These are phyloP conservation scores for Temnothorax ravouxi DNA, from an alignment of 2,888 invertebrate species.

Conservation along the genomic window DNA sequence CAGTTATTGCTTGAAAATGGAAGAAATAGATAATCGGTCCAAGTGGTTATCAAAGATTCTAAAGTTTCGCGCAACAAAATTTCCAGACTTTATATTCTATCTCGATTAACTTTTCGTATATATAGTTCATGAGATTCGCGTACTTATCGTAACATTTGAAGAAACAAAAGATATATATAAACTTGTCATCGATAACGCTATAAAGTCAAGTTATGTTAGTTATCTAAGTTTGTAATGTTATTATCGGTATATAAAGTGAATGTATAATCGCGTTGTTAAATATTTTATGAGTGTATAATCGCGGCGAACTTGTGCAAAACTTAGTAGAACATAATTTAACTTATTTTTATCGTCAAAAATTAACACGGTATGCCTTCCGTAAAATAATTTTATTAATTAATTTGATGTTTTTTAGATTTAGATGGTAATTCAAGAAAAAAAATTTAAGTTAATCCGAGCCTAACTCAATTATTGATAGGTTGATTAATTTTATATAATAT, in stretches of 20 bases:
- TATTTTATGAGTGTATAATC: not conserved
- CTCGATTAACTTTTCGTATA: constrained; percentile 16
- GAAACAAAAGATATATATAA: not conserved
- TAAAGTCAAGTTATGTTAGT: not conserved
- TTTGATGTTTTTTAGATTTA: not conserved
- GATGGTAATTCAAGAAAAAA: not conserved
- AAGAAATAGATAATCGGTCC: not conserved
- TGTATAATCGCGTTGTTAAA: not conserved
- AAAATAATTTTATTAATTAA: not conserved
- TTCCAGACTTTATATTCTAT: constrained; percentile 29
- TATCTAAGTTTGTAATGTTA: constrained; percentile 11
- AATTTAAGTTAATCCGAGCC: not conserved
- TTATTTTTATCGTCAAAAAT: not conserved
- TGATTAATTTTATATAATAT: not conserved
- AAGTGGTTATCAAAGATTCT: constrained; percentile 23
- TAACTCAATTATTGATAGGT: not conserved
- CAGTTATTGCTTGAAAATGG: not conserved
- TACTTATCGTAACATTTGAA: not conserved
- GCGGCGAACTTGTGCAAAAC: not conserved
- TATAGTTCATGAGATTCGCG: not conserved
- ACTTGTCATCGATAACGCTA: not conserved
- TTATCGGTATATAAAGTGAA: not conserved
- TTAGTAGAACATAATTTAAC: not conserved
- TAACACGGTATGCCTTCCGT: not conserved
- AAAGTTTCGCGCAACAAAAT: constrained; percentile 28